A percentile compares a stretch with the other conserved stretches of the same genome.
These are phyloP conservation scores for Eupithecia abbreviata DNA, from an alignment of 2,888 invertebrate genomes.

Conservation along the genomic window DNA sequence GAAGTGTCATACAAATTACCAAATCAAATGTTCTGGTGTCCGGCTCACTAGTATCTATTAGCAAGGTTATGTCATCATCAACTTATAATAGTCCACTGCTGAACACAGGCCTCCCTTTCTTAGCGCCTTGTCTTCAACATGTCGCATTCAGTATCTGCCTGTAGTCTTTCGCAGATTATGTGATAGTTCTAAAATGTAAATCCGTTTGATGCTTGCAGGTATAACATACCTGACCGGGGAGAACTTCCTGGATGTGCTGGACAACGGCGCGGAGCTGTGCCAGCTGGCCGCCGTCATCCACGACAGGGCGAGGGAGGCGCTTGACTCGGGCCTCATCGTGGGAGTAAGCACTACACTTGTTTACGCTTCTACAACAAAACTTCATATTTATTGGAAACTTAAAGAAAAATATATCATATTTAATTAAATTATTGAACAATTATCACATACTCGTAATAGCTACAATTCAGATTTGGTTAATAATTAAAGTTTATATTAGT, in stretches of 20 bases:
- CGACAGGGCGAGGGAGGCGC: slow-evolving; percentile 87
- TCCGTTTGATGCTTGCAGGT: slow-evolving; percentile 71
- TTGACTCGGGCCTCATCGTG: slow-evolving; percentile 85
- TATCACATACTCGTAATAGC: too few species aligned
- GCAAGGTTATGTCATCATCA: background rate
- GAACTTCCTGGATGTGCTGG: slow-evolving; percentile 91
- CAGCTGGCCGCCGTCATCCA: slow-evolving; percentile 91
- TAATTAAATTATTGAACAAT: too few species aligned
- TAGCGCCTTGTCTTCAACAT: too few species aligned
- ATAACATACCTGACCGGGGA: slow-evolving; percentile 89
- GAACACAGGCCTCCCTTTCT: too few species aligned
- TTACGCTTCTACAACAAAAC: too few species aligned
- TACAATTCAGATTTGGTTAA: too few species aligned
- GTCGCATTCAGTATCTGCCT: too few species aligned
- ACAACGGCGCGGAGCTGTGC: slow-evolving; percentile 93
- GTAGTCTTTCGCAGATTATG: too few species aligned
- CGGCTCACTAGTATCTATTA: background rate
- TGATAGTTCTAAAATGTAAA: background rate
- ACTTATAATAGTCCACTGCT: too few species aligned
- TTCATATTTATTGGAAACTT: too few species aligned
- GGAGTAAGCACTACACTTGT: slow-evolving; percentile 74
- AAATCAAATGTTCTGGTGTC: background rate
- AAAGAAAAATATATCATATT: too few species aligned
- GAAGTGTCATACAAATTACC: background rate
- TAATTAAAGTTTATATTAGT: too few species aligned